A percentile compares a stretch with the other conserved stretches of the same genome.
Evolutionary conservation across 2,888 invertebrate species (phyloP).

Genomic region (Lepidochitona cinerea): DNA sequence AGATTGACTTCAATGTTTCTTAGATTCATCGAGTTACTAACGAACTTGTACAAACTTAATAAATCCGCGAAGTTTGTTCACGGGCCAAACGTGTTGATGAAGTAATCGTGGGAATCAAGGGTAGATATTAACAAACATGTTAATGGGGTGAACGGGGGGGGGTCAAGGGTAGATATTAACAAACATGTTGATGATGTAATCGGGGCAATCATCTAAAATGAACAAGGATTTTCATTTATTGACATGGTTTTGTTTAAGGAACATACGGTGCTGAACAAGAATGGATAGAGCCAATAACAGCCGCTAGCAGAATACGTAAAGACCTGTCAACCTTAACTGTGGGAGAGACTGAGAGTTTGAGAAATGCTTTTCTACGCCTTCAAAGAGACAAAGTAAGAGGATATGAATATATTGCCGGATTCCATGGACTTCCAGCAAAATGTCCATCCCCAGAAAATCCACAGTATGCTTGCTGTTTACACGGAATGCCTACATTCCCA

Average conservation of each 20-base stretch:
- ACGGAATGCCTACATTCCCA: constrained; percentile 32
- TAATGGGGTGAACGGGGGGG: no score
- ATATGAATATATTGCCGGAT: constrained; percentile 31
- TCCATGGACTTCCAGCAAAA: constrained; percentile 36
- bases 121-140: no score
- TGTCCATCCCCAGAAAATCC: constrained; percentile 19
- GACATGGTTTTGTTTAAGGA: constrained; percentile 5
- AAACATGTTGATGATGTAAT: no score
- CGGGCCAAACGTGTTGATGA: no score
- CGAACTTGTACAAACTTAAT: no score
- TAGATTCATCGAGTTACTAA: no score
- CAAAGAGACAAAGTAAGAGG: constrained; percentile 20
- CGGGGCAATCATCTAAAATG: no score
- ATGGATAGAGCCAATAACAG: constrained; percentile 16
- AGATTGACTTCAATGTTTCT: no score
- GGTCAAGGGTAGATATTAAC: no score
- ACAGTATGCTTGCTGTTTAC: constrained; percentile 26
- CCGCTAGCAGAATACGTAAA: constrained; percentile 26
- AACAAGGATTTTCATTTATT: no score
- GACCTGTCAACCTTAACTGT: constrained; percentile 21
- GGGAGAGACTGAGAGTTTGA: constrained; percentile 34
- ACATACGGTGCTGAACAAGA: constrained; percentile 17
- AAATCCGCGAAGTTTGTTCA: no score
- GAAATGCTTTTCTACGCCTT: constrained; percentile 30
- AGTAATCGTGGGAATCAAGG: no score